Evolutionary conservation across 2,888 invertebrate genomes (phyloP).

Genomic region (Eilema sororculum): DNA sequence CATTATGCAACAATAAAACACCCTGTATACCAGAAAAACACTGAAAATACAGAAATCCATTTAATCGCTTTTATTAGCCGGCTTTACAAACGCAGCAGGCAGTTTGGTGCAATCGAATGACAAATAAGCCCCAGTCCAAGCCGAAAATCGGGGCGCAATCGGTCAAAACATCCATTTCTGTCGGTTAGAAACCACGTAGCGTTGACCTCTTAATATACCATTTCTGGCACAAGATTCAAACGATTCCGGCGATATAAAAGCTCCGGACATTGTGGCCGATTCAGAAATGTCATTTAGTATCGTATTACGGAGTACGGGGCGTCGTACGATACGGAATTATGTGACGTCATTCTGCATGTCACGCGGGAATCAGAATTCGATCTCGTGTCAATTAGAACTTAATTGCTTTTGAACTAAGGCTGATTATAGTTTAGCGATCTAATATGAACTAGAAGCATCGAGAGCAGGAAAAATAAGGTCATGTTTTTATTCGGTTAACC

Average conservation of each 20-base stretch:
- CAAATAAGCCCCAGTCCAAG: slow-evolving; percentile 48
- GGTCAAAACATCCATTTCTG: slow-evolving; percentile 56
- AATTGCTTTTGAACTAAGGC: slow-evolving; percentile 30
- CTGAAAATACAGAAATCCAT: slow-evolving; percentile 28
- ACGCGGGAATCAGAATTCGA: slow-evolving; percentile 34
- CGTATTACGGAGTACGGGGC: slow-evolving; percentile 49
- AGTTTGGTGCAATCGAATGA: slow-evolving; percentile 48
- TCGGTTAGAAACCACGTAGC: slow-evolving; percentile 35
- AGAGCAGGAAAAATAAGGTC: slow-evolving; percentile 48
- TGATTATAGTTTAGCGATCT: slow-evolving; percentile 29
- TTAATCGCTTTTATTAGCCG: slow-evolving; percentile 38
- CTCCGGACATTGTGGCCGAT: slow-evolving; percentile 34
- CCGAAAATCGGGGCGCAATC: slow-evolving; percentile 56
- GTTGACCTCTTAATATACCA: slow-evolving; percentile 30
- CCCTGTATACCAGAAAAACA: slow-evolving; percentile 19
- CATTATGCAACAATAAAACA: slow-evolving; percentile 28
- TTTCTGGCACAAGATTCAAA: slow-evolving; percentile 10
- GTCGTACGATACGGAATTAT: slow-evolving; percentile 52
- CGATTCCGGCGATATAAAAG: slow-evolving; percentile 19
- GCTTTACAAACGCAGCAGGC: slow-evolving; percentile 37
- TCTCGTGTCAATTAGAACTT: slow-evolving; percentile 26
- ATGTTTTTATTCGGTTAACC: slow-evolving; percentile 48
- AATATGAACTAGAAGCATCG: slow-evolving; percentile 37
- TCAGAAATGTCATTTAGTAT: slow-evolving; percentile 50
- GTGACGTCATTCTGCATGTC: slow-evolving; percentile 52